Evolutionary conservation across 2,113 vertebrate species (phyloP).

Genomic region (Thryonomys swinderianus): DNA sequence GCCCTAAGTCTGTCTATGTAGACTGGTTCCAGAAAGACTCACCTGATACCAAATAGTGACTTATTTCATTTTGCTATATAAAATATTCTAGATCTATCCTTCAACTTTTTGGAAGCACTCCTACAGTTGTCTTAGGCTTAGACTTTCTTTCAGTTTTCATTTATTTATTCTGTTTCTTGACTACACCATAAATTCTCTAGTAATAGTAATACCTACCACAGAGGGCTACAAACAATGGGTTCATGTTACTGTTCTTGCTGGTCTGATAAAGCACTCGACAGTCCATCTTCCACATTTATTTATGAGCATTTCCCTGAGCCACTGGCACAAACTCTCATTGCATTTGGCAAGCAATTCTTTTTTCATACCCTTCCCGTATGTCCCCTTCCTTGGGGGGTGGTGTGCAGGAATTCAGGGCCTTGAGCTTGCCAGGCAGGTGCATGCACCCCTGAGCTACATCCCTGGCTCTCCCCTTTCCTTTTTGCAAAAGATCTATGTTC

Average conservation of each 20-base stretch:
- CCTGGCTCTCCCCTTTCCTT: neutral
- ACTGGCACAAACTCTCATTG: slow-evolving; percentile 23
- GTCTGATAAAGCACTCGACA: neutral
- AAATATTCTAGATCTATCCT: neutral
- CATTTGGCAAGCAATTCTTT: neutral
- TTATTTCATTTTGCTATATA: neutral
- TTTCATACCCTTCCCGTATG: neutral
- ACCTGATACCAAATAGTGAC: neutral
- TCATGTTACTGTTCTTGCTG: neutral
- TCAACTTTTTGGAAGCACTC: slow-evolving; percentile 14
- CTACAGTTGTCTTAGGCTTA: neutral
- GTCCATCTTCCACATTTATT: neutral
- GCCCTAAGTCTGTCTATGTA: neutral
- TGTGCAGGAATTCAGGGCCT: too few relatives aligned
- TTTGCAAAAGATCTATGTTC: neutral
- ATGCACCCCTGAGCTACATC: too few relatives aligned
- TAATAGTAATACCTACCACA: neutral
- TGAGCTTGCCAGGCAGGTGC: too few relatives aligned
- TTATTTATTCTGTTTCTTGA: slow-evolving; percentile 43
- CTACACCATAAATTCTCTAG: neutral
- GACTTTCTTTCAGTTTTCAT: slow-evolving; percentile 27
- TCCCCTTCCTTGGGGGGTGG: neutral
- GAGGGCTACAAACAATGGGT: neutral
- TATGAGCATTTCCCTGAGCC: neutral
- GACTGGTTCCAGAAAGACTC: slow-evolving; percentile 10